Evolutionary conservation across 2,888 invertebrate species (phyloP), one percentile per base, ranked within the genome.

Genomic region (Xestobium rufovillosum): DNA sequence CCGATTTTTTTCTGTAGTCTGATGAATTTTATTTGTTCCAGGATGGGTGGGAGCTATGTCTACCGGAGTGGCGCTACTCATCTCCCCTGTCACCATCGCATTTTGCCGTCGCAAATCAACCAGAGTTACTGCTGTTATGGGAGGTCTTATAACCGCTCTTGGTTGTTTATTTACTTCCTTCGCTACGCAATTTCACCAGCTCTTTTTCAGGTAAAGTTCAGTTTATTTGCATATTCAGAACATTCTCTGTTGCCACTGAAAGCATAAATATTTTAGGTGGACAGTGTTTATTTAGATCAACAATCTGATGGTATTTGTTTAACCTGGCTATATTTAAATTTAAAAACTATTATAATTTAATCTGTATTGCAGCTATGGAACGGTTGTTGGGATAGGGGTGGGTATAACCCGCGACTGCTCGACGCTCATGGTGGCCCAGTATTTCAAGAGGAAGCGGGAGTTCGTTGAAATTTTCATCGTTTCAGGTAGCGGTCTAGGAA

Each of bases 111-210:
- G 85, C 59, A 88, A 87, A 69, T 86, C 85, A 29, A 87, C 87
- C n/a, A 75, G 89, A 40, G 78, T 89, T 45, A 84, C 87, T 6
- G 89, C 88, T 2, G 88, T 90, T 32, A 80, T 89, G 55, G 89
- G 89, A 32, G 89, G 89, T 4, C 73, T 90, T 44, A 79, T 89
- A 34, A 83, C 86, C 17, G 86, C 88, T 2, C 74, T 90, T 11
- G 90, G 88, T 33, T 87, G 86, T 57, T 79, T 90, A 45, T 90
- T 90, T 69, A 85, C 89, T 4, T 88, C 88, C 39, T 91, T 90
- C 63, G 89, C 89, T 39, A 81, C 84, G 40, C 84, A 89, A 66
- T 85, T 87, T 61, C 88, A 89, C 67, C 90, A 91, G 63, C 73
- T 89, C 41, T 87, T 86, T 71, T 83, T 89, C 74, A 87, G 87